Base-by-base conservation (phyloP, 2,888 invertebrate species). In the Trachelus troglodyta region DNA sequence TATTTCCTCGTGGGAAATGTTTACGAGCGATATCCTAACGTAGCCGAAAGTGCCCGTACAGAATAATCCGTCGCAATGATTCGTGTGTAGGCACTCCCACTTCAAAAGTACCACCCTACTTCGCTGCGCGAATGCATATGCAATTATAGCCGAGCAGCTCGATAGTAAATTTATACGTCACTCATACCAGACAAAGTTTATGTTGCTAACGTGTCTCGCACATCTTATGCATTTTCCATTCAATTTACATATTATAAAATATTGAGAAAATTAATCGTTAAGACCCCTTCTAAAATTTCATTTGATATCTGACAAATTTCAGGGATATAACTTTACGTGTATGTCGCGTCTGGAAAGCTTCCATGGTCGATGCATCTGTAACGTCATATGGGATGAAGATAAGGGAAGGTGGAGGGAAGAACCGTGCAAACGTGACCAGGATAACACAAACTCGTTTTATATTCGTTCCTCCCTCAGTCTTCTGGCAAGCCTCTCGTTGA, bases 371-470 rank as follows among this genome's bases (percentile, higher is more conserved):
- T 56, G 56, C 56, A 56, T 56, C 56, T 56, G 15, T 23, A 23
- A 56, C 15, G 15, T 23, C 23, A 56, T 56, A 34, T 69, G 73
- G 40, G 33, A 23, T 37, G 56, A 69, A 69, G 73, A 34, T 74
- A 77, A 73, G 78, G 79, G 76, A 82, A 80, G 77, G 81, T 82
- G 81, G 81, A 81, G 85, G 85, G 85, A 86, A 85, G 85, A 85
- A 83, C 71, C 83, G 83, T 81, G 78, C 79, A 83, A 83, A 89
- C 90, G 89, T 90, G 90, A 89, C 87, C 81, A 77, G 89, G 87
- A 87, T 90, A 88, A 87, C 85, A 83, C 84, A 80, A 82, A 84
- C 83, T 83, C 79, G 83, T 82, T 79, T 82, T 81, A 76, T 81
- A 84, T 85, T 85, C 83, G 83, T 83, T 56, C 56, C 83, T 81